These are phyloP conservation scores for Cyprinodon tularosa DNA, from an alignment of 2,113 vertebrate genomes.

Conservation along the genomic window DNA sequence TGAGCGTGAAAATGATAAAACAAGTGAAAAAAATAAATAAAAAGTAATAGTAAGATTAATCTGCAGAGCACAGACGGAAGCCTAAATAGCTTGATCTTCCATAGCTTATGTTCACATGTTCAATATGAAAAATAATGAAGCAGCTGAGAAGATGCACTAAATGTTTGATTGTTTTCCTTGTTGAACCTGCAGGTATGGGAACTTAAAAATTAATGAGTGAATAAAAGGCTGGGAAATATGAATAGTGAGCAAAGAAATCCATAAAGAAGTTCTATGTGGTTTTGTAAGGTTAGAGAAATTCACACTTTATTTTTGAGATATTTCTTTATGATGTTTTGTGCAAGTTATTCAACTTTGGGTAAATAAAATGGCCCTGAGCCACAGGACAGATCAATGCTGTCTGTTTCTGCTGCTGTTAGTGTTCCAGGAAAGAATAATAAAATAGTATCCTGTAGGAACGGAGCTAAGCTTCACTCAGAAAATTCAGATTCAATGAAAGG, in stretches of 20 bases:
- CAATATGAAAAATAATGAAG: too few species aligned
- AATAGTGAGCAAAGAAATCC: not conserved
- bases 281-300: not conserved
- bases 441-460: constrained; percentile 30
- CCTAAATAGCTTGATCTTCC: too few species aligned
- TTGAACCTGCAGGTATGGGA: not conserved
- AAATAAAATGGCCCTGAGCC: not conserved
- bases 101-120: too few species aligned
- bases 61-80: too few species aligned
- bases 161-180: too few species aligned
- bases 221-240: not conserved
- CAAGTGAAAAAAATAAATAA: too few species aligned
- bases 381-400: not conserved
- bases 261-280: not conserved
- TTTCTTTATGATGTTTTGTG: not conserved
- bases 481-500: constrained; percentile 42
- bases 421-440: constrained; percentile 34
- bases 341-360: constrained; percentile 9
- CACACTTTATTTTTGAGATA: not conserved
- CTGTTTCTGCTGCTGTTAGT: constrained; percentile 16
- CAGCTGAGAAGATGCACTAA: too few species aligned
- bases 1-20: too few species aligned
- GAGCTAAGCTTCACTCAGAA: constrained; percentile 29
- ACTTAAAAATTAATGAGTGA: not conserved
- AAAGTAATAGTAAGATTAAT: too few species aligned